A percentile compares a stretch with the other conserved stretches of the same genome.
These are phyloP conservation scores for Pygoscelis adeliae DNA, from an alignment of 2,113 vertebrate species.

Conservation along the genomic window DNA sequence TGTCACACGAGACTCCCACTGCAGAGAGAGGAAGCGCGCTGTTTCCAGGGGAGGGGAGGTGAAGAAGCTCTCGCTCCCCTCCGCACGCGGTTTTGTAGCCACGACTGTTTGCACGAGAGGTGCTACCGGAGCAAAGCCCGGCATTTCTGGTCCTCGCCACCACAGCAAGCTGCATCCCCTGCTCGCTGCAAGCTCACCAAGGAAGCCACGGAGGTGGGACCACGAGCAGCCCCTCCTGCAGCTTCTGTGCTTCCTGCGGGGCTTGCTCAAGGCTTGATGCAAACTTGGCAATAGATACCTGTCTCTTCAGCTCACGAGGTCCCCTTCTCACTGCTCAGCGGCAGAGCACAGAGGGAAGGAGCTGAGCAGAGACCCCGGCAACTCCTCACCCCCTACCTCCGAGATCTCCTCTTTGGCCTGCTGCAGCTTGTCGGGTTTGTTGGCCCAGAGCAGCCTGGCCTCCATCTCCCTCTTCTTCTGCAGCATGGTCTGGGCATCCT, in stretches of 20 bases:
- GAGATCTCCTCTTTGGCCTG: slow-evolving; percentile 95
- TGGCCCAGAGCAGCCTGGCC: slow-evolving; percentile 94
- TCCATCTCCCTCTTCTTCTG: slow-evolving; percentile 96
- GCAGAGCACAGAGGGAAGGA: neutral
- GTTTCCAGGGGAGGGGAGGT: neutral
- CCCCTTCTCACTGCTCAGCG: neutral
- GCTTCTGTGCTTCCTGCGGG: neutral
- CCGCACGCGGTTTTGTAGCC: neutral
- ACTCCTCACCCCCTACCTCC: slow-evolving; percentile 77
- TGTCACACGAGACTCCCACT: slow-evolving; percentile 96
- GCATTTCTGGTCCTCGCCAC: neutral
- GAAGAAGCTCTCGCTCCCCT: neutral
- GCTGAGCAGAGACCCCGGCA: rapidly evolving
- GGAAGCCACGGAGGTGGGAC: neutral
- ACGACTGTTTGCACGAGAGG: rapidly evolving
- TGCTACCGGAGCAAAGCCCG: rapidly evolving
- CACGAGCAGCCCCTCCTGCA: neutral
- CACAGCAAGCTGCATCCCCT: neutral
- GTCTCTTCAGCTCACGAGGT: neutral
- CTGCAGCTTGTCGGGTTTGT: slow-evolving; percentile 96
- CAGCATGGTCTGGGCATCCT: slow-evolving; percentile 88
- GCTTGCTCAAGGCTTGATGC: neutral
- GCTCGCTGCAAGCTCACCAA: neutral
- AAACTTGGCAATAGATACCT: neutral
- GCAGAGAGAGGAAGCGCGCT: neutral